These are phyloP conservation scores for Noctua comes DNA, from an alignment of 2,888 invertebrate genomes.

Conservation along the genomic window DNA sequence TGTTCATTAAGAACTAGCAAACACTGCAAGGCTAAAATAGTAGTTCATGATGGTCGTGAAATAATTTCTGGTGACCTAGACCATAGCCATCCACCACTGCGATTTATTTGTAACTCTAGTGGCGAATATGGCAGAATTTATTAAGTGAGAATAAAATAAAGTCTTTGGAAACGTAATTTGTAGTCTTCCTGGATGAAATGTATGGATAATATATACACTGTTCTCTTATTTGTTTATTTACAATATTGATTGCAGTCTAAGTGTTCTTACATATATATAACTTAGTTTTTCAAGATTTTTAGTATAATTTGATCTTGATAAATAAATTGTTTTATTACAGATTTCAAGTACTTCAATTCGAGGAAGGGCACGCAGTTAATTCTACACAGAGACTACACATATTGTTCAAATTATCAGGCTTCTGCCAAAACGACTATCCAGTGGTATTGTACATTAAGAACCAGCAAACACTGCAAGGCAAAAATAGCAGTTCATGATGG, in stretches of 20 bases:
- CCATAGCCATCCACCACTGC: too few species aligned
- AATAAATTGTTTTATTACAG: conserved; percentile 18
- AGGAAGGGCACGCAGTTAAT: conserved; percentile 4
- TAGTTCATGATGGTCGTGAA: neutral
- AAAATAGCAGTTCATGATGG: conserved; percentile 10
- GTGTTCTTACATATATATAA: too few species aligned
- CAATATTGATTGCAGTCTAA: too few species aligned
- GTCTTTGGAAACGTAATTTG: neutral
- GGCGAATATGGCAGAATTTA: conserved; percentile 17
- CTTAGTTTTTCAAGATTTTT: too few species aligned
- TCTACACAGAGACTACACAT: conserved; percentile 24
- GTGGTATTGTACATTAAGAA: conserved; percentile 6
- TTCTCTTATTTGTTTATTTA: neutral
- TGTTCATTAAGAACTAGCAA: conserved; percentile 7
- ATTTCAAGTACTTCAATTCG: conserved; percentile 18
- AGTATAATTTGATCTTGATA: neutral
- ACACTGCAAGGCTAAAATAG: conserved; percentile 36
- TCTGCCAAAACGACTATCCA: neutral
- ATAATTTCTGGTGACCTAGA: neutral
- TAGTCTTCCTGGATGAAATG: neutral
- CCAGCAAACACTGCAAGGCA: conserved; percentile 30
- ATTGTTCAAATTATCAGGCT: conserved; percentile 18
- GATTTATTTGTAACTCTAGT: too few species aligned
- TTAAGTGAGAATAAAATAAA: neutral
- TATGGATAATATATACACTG: too few species aligned